These are phyloP conservation scores for Euwallacea similis DNA, from an alignment of 1,140 invertebrate genomes.

Conservation along the genomic window DNA sequence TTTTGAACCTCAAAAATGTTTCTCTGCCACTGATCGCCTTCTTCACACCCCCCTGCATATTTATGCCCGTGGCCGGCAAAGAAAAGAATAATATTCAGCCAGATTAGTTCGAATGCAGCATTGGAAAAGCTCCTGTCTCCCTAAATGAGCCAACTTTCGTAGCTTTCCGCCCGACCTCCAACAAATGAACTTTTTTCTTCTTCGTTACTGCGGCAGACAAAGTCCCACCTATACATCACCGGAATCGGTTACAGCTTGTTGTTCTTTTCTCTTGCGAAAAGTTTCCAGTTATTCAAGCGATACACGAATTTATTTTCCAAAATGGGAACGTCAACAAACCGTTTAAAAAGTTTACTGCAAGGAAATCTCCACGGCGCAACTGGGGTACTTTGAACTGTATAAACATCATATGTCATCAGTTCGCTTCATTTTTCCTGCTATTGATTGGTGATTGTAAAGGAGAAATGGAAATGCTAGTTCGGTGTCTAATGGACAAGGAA, in stretches of 20 bases:
- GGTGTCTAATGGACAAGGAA: no score
- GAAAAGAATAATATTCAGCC: slow-evolving; percentile 50
- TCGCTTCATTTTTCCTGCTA: no score
- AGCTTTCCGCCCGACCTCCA: slow-evolving; percentile 50
- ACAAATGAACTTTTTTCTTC: slow-evolving; percentile 52
- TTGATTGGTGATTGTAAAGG: no score
- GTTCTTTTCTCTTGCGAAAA: slow-evolving; percentile 35
- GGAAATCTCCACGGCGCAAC: not conserved
- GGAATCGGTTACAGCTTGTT: slow-evolving; percentile 44
- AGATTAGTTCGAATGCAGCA: slow-evolving; percentile 51
- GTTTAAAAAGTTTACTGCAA: slow-evolving; percentile 30
- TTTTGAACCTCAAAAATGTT: not conserved
- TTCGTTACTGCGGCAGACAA: slow-evolving; percentile 43
- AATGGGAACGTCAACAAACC: slow-evolving; percentile 33
- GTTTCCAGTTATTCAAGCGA: slow-evolving; percentile 36
- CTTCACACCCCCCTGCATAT: slow-evolving; percentile 37
- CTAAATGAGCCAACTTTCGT: slow-evolving; percentile 53
- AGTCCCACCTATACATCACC: slow-evolving; percentile 52
- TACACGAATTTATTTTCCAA: slow-evolving; percentile 36
- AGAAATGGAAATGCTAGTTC: no score
- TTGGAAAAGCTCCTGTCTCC: slow-evolving; percentile 49
- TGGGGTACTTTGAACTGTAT: not conserved
- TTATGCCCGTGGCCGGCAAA: slow-evolving; percentile 46
- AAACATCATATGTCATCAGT: not conserved
- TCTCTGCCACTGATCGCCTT: slow-evolving; percentile 14